phyloP scores from a whole-genome alignment of 2,797 vertebrate genomes.

The Mycteria americana region DNA sequence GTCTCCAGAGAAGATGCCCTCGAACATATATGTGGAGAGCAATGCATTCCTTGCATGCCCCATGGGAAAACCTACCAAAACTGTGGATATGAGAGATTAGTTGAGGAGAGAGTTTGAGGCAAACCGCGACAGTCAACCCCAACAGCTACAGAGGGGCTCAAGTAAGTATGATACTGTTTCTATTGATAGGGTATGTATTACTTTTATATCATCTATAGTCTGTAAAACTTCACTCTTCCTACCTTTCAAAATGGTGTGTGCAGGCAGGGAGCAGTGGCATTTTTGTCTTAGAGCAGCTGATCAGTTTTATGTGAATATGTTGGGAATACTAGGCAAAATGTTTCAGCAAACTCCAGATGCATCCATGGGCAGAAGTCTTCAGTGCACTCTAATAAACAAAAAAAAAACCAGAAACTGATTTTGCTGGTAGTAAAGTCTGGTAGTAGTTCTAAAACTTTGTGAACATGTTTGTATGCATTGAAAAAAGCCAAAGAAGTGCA shows the following conservation, averaged over 20 bases:
- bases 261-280: neutral
- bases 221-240: neutral
- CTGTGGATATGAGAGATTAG: neutral
- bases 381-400: neutral
- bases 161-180: neutral
- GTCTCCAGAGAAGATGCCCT: neutral
- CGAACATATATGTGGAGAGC: neutral
- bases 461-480: neutral
- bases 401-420: neutral
- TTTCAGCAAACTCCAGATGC: neutral
- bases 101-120: neutral
- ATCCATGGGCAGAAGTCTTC: neutral
- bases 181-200: neutral
- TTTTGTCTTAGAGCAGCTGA: neutral
- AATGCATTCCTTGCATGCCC: neutral
- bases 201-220: neutral
- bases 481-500: neutral
- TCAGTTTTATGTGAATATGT: neutral
- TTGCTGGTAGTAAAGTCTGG: neutral
- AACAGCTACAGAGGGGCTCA: neutral
- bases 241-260: neutral
- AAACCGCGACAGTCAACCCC: neutral
- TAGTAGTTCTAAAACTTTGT: neutral
- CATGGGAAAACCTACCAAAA: neutral
- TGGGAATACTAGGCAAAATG: neutral